These are phyloP conservation scores for Phaenicophaeus curvirostris DNA, from an alignment of 2,797 vertebrate species.

Conservation along the genomic window DNA sequence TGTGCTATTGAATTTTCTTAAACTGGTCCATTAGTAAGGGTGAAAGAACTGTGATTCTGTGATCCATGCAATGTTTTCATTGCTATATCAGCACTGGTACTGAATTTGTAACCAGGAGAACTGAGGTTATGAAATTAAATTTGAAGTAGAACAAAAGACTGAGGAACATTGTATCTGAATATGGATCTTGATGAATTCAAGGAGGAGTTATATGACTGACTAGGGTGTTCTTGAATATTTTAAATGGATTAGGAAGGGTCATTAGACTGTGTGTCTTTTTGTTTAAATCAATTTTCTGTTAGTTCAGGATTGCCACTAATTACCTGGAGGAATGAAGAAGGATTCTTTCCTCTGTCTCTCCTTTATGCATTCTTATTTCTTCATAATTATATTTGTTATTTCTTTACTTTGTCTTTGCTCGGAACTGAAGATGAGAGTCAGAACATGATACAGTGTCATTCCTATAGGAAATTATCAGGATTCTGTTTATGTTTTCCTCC, in stretches of 20 bases:
- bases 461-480: neutral
- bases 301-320: neutral
- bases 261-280: neutral
- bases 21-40: slow-evolving; percentile 22
- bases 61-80: neutral
- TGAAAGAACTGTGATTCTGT: neutral
- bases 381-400: neutral
- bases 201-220: neutral
- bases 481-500: neutral
- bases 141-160: neutral
- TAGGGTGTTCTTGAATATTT: neutral
- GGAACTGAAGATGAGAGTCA: neutral
- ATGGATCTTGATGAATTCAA: neutral
- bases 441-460: neutral
- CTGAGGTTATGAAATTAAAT: neutral
- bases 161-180: neutral
- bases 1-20: neutral
- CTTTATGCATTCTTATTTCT: neutral
- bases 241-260: neutral
- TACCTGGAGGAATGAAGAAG: neutral
- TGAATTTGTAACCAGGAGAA: neutral
- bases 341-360: neutral
- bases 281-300: neutral
- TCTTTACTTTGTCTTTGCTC: neutral
- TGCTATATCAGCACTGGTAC: neutral